Percentiles rank a stretch among this genome's conserved stretches.
Conservation (phyloP, 1,140 invertebrate genomes). For the Macrocentrus cingulum region DNA sequence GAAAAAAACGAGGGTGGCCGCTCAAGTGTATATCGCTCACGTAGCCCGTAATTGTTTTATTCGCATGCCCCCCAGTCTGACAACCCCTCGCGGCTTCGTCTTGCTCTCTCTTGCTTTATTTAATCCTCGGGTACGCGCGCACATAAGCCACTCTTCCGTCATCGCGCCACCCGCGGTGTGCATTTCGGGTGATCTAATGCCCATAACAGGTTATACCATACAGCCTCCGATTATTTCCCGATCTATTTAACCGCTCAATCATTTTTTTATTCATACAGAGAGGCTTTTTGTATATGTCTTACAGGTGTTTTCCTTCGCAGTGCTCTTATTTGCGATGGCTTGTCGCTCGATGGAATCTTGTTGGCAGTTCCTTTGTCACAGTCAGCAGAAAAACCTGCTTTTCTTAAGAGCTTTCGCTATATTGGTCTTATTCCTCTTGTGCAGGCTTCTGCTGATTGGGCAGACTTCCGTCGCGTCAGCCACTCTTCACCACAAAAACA, state of each 20-base stretch:
- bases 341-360: too few relatives aligned
- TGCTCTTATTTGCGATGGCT: too few relatives aligned
- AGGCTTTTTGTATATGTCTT: not conserved
- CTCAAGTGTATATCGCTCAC: constrained; percentile 1
- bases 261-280: not conserved
- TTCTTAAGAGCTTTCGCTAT: not conserved
- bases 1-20: not conserved
- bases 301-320: too few relatives aligned
- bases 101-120: not conserved
- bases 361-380: constrained; percentile 1
- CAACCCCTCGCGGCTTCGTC: not conserved
- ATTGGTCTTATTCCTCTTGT: not conserved
- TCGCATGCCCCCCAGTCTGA: not conserved
- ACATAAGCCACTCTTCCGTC: not conserved
- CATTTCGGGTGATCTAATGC: not conserved
- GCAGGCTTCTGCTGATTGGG: too few relatives aligned
- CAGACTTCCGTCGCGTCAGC: too few relatives aligned
- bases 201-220: not conserved
- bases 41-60: constrained; percentile 2
- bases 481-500: too few relatives aligned
- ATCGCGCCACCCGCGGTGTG: not conserved
- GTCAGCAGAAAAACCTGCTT: constrained; percentile 1
- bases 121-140: not conserved
- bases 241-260: not conserved
- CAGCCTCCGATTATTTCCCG: not conserved